Conservation (phyloP, 2,888 invertebrate species). For the Epinotia ramella region DNA sequence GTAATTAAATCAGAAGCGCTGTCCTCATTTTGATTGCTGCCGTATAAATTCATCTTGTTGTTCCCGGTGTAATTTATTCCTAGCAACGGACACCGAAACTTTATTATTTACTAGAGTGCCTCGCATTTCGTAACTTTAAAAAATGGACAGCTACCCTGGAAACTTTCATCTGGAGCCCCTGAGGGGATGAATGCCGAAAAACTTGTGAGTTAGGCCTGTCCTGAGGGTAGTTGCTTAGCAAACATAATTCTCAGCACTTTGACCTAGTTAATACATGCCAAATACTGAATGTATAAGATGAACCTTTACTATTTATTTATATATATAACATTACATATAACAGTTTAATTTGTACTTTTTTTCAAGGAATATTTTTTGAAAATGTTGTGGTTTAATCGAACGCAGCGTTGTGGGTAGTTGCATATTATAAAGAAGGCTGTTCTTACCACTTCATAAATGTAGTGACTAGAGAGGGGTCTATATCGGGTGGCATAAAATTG, state of each 20-base stretch:
- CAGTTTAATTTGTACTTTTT: too few relatives aligned
- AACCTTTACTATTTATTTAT: too few relatives aligned
- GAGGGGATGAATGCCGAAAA: not conserved
- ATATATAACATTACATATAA: too few relatives aligned
- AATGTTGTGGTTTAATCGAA: too few relatives aligned
- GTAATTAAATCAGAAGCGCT: slow-evolving; percentile 57
- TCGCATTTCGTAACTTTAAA: not conserved
- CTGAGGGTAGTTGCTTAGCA: not conserved
- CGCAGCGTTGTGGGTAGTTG: too few relatives aligned
- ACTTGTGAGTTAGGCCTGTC: not conserved
- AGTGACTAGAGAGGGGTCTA: too few relatives aligned
- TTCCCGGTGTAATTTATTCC: slow-evolving; percentile 60
- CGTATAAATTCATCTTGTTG: slow-evolving; percentile 75
- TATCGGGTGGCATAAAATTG: too few relatives aligned
- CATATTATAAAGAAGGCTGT: too few relatives aligned
- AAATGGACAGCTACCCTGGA: slow-evolving; percentile 4
- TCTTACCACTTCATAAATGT: too few relatives aligned
- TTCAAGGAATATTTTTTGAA: too few relatives aligned
- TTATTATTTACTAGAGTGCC: slow-evolving; percentile 68
- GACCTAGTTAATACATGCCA: not conserved
- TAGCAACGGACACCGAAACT: slow-evolving; percentile 63
- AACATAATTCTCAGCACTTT: not conserved
- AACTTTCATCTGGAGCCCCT: not conserved
- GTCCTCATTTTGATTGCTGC: slow-evolving; percentile 76
- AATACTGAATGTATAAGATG: not conserved